Conservation (phyloP, 2,113 vertebrate species). For the Malurus melanocephalus region DNA sequence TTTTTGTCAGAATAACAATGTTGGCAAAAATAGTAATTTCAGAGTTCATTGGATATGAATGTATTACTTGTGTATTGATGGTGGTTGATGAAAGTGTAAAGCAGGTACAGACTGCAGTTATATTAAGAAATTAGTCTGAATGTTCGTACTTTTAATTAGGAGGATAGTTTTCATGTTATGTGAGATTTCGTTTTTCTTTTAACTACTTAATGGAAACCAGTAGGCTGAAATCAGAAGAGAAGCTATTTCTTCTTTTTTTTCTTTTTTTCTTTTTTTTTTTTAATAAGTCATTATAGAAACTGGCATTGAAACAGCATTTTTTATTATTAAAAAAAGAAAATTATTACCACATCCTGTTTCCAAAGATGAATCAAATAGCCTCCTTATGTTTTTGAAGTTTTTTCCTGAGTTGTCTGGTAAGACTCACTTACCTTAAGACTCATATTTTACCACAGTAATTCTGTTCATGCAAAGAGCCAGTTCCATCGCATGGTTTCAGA, state of each 20-base stretch:
- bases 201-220: background rate
- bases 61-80: background rate
- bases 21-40: background rate
- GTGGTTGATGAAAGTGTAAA: background rate
- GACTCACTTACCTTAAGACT: background rate
- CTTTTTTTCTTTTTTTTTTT: no score
- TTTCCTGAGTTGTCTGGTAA: background rate
- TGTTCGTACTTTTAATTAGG: background rate
- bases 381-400: background rate
- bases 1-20: background rate
- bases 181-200: background rate
- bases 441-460: background rate
- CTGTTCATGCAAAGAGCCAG: background rate
- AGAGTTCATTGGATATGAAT: background rate
- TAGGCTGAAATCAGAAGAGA: background rate
- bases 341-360: background rate
- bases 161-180: background rate
- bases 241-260: no score
- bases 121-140: background rate
- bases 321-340: background rate
- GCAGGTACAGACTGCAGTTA: background rate
- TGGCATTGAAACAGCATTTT: background rate
- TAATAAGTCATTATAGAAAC: background rate
- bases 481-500: background rate
- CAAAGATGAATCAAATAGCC: background rate